Conservation (phyloP, 2,113 vertebrate genomes). For the Scophthalmus maximus region DNA sequence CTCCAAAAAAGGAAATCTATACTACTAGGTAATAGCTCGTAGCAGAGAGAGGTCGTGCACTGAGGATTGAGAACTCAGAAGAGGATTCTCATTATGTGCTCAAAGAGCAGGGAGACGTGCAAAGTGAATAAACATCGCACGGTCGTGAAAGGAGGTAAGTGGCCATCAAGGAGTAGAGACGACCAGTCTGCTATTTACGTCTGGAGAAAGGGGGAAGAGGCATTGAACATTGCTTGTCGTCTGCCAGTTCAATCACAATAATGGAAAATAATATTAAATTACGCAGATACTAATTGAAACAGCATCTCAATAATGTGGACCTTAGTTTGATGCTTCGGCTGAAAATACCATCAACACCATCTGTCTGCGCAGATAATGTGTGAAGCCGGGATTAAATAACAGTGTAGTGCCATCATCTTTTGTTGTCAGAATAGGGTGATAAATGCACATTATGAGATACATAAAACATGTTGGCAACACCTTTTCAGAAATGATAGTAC, state of each 20-base stretch:
- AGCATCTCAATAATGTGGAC: conserved; percentile 3
- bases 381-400: conserved; percentile 31
- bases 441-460: background rate
- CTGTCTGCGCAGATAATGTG: conserved; percentile 34
- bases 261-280: too few relatives aligned
- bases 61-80: conserved; percentile 14
- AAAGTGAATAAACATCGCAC: conserved; percentile 31
- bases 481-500: background rate
- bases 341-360: conserved; percentile 29
- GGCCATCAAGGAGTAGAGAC: conserved; percentile 36
- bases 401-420: background rate
- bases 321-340: background rate
- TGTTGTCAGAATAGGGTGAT: conserved; percentile 10
- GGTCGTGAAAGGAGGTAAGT: conserved; percentile 31
- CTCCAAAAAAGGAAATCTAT: conserved; percentile 16
- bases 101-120: conserved; percentile 27
- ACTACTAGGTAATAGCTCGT: conserved; percentile 15
- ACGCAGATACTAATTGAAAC: conserved; percentile 36
- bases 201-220: background rate
- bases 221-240: background rate
- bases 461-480: background rate
- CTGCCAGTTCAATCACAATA: too few relatives aligned
- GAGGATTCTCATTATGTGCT: background rate
- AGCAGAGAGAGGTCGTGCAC: background rate
- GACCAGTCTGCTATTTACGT: conserved; percentile 23